phyloP scores from a whole-genome alignment of 2,888 invertebrate species.

The Camponotus fellah region DNA sequence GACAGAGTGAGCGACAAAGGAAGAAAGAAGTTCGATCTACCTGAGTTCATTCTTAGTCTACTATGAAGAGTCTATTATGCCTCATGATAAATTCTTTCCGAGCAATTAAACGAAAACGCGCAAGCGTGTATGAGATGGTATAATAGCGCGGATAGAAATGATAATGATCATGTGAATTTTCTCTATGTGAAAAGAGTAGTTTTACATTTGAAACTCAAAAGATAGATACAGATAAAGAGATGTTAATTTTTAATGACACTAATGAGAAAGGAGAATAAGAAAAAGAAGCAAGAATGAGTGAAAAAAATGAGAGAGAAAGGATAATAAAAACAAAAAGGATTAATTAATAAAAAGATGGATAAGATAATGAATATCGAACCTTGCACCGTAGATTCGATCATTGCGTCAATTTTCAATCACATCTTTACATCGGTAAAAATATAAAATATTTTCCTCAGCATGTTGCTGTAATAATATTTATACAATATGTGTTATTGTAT shows the following conservation, averaged over 20 bases:
- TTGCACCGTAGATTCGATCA: neutral
- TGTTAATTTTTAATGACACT: neutral
- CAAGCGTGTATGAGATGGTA: neutral
- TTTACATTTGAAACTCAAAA: neutral
- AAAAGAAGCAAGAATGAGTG: neutral
- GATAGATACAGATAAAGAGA: neutral
- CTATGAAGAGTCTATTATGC: neutral
- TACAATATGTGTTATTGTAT: neutral
- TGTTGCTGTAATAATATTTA: neutral
- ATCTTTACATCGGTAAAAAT: neutral
- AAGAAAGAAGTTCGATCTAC: neutral
- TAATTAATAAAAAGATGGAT: neutral
- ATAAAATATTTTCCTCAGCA: neutral
- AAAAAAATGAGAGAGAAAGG: neutral
- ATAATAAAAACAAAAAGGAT: neutral
- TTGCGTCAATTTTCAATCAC: neutral
- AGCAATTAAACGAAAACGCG: neutral
- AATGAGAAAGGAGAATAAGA: neutral
- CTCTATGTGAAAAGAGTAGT: neutral
- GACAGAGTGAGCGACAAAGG: neutral
- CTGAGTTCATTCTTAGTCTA: neutral
- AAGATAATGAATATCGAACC: neutral
- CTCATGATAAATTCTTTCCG: neutral
- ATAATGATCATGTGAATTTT: conserved; percentile 6
- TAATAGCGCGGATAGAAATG: neutral